These are phyloP conservation scores for Calliphora vomitoria DNA, from an alignment of 2,888 invertebrate species.

Conservation along the genomic window DNA sequence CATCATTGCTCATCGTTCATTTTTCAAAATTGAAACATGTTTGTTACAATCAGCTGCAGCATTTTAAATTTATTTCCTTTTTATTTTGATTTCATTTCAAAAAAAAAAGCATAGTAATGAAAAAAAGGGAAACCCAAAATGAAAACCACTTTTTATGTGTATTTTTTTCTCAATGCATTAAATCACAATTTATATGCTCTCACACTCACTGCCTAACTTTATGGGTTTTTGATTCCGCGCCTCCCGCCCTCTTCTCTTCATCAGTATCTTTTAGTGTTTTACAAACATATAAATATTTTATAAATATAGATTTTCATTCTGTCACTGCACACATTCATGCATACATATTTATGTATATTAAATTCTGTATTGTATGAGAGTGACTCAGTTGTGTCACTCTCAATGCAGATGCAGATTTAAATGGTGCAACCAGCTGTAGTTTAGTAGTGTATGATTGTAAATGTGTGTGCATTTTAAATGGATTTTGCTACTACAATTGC, in stretches of 20 bases:
- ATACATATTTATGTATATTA: slow-evolving; percentile 22
- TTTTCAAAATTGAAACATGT: slow-evolving; percentile 42
- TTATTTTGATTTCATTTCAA: slow-evolving; percentile 19
- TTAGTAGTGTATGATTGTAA: slow-evolving; percentile 19
- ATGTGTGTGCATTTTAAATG: slow-evolving; percentile 23
- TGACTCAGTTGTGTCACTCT: slow-evolving; percentile 13
- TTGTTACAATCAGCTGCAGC: slow-evolving; percentile 37
- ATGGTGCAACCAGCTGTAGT: slow-evolving; percentile 42
- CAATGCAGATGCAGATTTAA: slow-evolving; percentile 55
- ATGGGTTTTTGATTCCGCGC: not conserved
- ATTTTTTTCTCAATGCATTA: slow-evolving; percentile 31
- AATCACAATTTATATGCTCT: slow-evolving; percentile 39
- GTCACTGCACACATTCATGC: slow-evolving; percentile 30
- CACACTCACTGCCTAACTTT: not conserved
- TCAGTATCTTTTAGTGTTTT: slow-evolving; percentile 8
- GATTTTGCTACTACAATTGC: slow-evolving; percentile 22
- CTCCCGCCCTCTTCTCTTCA: not conserved
- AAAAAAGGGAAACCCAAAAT: not conserved
- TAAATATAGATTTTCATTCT: slow-evolving; percentile 55
- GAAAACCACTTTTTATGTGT: slow-evolving; percentile 2
- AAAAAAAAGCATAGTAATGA: slow-evolving; percentile 28
- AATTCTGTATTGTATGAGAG: slow-evolving; percentile 12
- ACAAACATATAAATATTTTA: slow-evolving; percentile 59
- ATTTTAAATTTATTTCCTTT: slow-evolving; percentile 54
- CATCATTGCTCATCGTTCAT: slow-evolving; percentile 51